Conservation (phyloP, 1,140 invertebrate species). For the Propsilocerus akamusi region DNA sequence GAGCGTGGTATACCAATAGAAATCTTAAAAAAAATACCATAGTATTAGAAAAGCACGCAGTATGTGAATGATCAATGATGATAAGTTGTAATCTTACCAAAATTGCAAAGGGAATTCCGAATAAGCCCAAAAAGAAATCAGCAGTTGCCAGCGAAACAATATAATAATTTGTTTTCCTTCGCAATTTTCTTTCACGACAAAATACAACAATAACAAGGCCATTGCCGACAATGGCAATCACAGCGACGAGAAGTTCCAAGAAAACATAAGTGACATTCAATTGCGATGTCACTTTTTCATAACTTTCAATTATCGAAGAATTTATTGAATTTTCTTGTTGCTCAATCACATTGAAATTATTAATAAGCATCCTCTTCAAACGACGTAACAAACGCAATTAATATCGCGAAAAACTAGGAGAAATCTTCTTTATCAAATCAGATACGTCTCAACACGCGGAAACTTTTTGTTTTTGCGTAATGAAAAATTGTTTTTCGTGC, state of each 20-base stretch:
- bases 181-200: conserved; percentile 47
- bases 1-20: not conserved
- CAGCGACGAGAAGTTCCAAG: conserved; percentile 63
- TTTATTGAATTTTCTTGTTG: too few relatives aligned
- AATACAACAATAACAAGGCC: conserved; percentile 72
- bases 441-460: too few relatives aligned
- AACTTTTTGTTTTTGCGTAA: too few relatives aligned
- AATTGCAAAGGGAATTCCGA: conserved; percentile 73
- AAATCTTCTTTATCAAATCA: too few relatives aligned
- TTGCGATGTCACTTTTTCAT: too few relatives aligned
- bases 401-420: too few relatives aligned
- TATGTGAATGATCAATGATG: not conserved
- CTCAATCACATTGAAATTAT: too few relatives aligned
- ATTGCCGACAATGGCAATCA: conserved; percentile 66
- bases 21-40: not conserved
- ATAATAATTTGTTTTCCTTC: conserved; percentile 76
- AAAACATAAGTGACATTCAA: too few relatives aligned
- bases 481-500: too few relatives aligned
- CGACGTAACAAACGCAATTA: too few relatives aligned
- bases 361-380: too few relatives aligned
- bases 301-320: too few relatives aligned
- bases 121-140: conserved; percentile 59
- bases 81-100: conserved; percentile 36
- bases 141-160: conserved; percentile 74
- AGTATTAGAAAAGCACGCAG: not conserved